Percentiles rank a stretch among this genome's conserved stretches.
phyloP scores from a whole-genome alignment of 2,113 vertebrate genomes.

The Aix galericulata region DNA sequence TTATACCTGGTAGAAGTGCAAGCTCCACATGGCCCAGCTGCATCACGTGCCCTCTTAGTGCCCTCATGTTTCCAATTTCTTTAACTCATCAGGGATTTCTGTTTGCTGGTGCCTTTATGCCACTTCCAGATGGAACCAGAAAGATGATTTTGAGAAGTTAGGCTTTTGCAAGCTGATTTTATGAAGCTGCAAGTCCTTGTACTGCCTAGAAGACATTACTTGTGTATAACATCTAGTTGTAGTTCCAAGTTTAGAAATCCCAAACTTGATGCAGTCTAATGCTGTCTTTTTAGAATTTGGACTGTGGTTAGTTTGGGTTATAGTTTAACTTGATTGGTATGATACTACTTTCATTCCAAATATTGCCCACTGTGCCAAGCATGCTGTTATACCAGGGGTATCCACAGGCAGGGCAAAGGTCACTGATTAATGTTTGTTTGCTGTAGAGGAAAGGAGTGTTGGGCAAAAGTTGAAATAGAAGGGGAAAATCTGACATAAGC shows the following conservation, averaged over 20 bases:
- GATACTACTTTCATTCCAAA: slow-evolving; percentile 18
- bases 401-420: slow-evolving; percentile 29
- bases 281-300: neutral
- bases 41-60: neutral
- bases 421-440: slow-evolving; percentile 9
- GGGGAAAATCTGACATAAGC: neutral
- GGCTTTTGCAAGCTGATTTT: neutral
- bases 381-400: neutral
- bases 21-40: neutral
- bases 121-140: neutral
- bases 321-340: slow-evolving; percentile 58
- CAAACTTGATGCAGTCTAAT: neutral
- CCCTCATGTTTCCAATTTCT: neutral
- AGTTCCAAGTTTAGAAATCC: neutral
- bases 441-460: neutral
- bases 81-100: neutral
- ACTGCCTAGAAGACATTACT: neutral
- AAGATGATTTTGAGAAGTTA: neutral
- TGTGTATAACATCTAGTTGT: neutral
- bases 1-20: neutral
- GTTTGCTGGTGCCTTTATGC: neutral
- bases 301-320: slow-evolving; percentile 9
- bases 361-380: neutral
- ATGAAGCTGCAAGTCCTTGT: neutral
- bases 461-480: neutral